phyloP scores from a whole-genome alignment of 2,113 vertebrate genomes.

The Leptodactylus fuscus region DNA sequence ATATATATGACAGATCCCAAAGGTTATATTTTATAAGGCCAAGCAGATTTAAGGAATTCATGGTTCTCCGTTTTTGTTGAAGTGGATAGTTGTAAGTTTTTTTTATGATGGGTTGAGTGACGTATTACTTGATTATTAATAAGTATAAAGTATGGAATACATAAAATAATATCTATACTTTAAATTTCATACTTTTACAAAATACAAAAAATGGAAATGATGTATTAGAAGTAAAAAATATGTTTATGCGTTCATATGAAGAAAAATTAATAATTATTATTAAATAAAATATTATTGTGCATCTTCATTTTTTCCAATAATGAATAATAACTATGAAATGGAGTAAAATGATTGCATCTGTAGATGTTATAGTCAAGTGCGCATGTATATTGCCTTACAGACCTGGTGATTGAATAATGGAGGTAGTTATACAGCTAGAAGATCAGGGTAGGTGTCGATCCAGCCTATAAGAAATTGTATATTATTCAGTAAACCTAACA shows the following conservation, averaged over 20 bases:
- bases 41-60: neutral
- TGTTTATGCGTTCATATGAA: no score
- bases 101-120: neutral
- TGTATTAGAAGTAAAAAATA: no score
- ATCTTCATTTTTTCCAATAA: neutral
- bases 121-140: neutral
- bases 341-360: no score
- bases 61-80: neutral
- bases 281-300: neutral
- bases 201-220: neutral
- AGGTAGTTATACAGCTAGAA: no score
- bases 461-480: neutral
- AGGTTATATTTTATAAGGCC: neutral
- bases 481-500: slow-evolving; percentile 74
- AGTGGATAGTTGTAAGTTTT: neutral
- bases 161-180: neutral
- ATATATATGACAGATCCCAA: neutral
- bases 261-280: no score
- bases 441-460: slow-evolving; percentile 65
- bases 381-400: neutral
- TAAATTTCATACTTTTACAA: neutral
- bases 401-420: no score
- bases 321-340: neutral
- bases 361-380: neutral
- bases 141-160: neutral